Evolutionary conservation across 2,113 vertebrate species (phyloP), one percentile per base, ranked within the genome.

Genomic region (Hippopotamus amphibius): DNA sequence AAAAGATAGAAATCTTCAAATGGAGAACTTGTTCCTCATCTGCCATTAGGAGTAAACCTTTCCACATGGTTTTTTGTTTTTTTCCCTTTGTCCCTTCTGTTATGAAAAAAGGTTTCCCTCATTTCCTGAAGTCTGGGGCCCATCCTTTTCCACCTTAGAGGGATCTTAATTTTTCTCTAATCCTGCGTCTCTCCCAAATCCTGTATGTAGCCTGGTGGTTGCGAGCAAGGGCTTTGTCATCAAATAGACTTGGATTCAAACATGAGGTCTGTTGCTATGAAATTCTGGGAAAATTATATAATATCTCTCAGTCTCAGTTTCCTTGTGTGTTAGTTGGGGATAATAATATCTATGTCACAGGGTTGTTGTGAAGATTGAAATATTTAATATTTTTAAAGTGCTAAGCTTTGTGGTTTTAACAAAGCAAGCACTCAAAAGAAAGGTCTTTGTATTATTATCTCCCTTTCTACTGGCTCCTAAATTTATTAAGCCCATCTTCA

Each of bases 241-340:
- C 59, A 89, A 74, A 59, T 6, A 53, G 63, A 33, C 37, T 89
- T 88, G n/a, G 55, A 85, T 92, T 97, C 68, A 95, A 50, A 85
- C 82, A 61, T 96, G 79, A 83, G 37, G 41, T 96, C 61, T 95
- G 14, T 69, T 74, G 8, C 6, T 92, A 3, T 90, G 53, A 88
- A 71, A 91, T 84, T 26, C 72, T 82, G 48, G 69, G 6, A 14
- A 96, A 77, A 59, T 43, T 71, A 71, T 84, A 8, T 88, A 82
- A 28, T 46, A 22, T 88, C 14, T 80, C 21, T 90, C 22, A 63
- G 61, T n/a, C 43, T 96, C 41, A 46, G 53, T 61, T 93, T 97
- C 83, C 24, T 89, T 10, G 0, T 88, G 6, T 85, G 46, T 92
- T 79, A 88, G 10, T 63, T 86, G 50, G 80, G 57, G n/a, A 71